These are phyloP conservation scores for Nymphicus hollandicus DNA, from an alignment of 2,113 vertebrate genomes.

Conservation along the genomic window DNA sequence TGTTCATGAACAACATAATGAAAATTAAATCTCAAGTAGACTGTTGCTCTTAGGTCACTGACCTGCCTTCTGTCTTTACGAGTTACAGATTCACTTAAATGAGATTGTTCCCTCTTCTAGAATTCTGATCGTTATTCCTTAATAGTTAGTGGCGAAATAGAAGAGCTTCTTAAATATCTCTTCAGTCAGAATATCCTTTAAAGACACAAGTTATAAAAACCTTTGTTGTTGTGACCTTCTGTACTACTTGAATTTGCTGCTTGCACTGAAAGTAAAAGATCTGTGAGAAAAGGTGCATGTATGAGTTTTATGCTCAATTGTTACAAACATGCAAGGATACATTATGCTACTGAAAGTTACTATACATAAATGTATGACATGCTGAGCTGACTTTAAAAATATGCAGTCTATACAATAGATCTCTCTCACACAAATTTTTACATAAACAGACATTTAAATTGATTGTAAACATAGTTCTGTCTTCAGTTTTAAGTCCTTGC, in stretches of 20 bases:
- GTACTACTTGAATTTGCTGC: slow-evolving; percentile 78
- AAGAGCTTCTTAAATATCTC: slow-evolving; percentile 69
- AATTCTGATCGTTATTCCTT: slow-evolving; percentile 68
- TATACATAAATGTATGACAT: not conserved
- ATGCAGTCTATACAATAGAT: not conserved
- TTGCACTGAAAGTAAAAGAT: slow-evolving; percentile 73
- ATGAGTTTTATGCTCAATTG: slow-evolving; percentile 55
- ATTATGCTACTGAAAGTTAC: slow-evolving; percentile 6
- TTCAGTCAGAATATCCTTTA: slow-evolving; percentile 72
- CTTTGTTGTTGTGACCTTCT: slow-evolving; percentile 69
- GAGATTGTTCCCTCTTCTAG: slow-evolving; percentile 68
- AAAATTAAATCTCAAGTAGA: slow-evolving; percentile 81
- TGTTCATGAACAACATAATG: slow-evolving; percentile 94
- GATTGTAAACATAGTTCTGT: not conserved
- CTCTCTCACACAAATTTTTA: not conserved
- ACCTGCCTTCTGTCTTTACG: slow-evolving; percentile 76
- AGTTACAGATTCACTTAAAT: slow-evolving; percentile 69
- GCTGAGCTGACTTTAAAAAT: not conserved
- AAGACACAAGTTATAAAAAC: slow-evolving; percentile 71
- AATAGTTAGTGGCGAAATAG: slow-evolving; percentile 61
- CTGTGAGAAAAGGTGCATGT: slow-evolving; percentile 70
- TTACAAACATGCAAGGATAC: slow-evolving; percentile 39
- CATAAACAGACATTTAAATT: not conserved
- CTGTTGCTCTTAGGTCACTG: slow-evolving; percentile 75
- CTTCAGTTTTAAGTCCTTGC: slow-evolving; percentile 14